A percentile compares a stretch with the other conserved stretches of the same genome.
Conservation (phyloP, 2,797 vertebrate genomes). For the Sebastes steindachneri region DNA sequence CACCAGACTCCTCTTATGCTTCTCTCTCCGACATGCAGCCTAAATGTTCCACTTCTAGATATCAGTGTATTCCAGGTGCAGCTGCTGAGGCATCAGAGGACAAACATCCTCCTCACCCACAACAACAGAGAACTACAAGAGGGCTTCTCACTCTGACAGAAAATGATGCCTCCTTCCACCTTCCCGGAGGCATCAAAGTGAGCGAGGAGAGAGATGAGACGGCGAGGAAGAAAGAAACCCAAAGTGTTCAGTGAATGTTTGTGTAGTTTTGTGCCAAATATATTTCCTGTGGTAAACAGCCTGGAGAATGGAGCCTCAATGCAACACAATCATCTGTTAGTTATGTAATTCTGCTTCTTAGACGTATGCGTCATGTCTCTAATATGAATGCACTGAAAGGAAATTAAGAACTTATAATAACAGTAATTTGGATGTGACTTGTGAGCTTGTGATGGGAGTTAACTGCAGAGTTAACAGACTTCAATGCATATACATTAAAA, state of each 20-base stretch:
- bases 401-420: neutral
- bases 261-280: constrained; percentile 1
- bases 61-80: constrained; percentile 20
- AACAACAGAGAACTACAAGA: constrained; percentile 10
- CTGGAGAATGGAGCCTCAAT: neutral
- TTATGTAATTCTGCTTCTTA: neutral
- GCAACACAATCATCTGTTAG: neutral
- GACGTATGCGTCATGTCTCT: neutral
- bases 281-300: neutral
- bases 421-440: neutral
- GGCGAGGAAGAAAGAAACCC: neutral
- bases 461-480: constrained; percentile 24
- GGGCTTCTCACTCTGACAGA: neutral
- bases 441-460: neutral
- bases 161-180: neutral
- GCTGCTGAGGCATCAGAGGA: constrained; percentile 3
- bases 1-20: neutral
- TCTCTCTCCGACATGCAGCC: neutral
- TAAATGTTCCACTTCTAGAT: constrained; percentile 13
- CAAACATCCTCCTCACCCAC: neutral
- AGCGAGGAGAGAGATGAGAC: neutral
- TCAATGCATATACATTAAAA: neutral
- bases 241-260: neutral
- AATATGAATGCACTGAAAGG: neutral
- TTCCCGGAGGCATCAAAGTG: constrained; percentile 5